These are phyloP conservation scores for Hofmannophila pseudospretella DNA, from an alignment of 2,888 invertebrate genomes.

Conservation along the genomic window DNA sequence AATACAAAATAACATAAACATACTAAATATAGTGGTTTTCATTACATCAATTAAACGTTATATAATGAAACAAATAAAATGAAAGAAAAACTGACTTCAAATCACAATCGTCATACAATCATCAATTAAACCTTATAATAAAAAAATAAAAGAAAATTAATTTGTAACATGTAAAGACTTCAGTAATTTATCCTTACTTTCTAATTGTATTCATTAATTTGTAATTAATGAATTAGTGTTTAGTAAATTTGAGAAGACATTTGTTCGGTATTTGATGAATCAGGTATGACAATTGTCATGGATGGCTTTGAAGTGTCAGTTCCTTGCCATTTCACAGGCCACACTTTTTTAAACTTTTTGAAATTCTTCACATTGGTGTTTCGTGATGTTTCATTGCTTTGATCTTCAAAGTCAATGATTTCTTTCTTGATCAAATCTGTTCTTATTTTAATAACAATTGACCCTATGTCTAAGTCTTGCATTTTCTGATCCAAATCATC, in stretches of 20 bases:
- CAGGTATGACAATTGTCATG: constrained; percentile 22
- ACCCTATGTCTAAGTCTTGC: constrained; percentile 50
- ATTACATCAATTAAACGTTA: no score
- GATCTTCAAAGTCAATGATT: constrained; percentile 30
- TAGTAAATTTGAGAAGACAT: constrained; percentile 9
- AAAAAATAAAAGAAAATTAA: neutral
- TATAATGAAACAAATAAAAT: no score
- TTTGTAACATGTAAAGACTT: neutral
- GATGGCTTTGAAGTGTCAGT: constrained; percentile 39
- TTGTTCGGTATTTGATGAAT: constrained; percentile 4
- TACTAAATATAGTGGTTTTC: constrained; percentile 2
- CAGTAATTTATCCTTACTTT: neutral
- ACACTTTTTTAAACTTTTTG: constrained; percentile 68
- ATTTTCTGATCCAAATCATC: constrained; percentile 52
- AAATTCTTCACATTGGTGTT: constrained; percentile 41
- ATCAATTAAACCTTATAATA: neutral
- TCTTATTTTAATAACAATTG: constrained; percentile 48
- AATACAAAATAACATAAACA: constrained; percentile 2
- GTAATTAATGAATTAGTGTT: constrained; percentile 1
- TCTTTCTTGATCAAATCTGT: constrained; percentile 59
- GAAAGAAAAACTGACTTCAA: neutral
- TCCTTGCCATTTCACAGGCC: constrained; percentile 59
- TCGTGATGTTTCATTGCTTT: constrained; percentile 16
- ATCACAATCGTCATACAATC: neutral
- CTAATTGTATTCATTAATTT: neutral